Evolutionary conservation across 2,888 invertebrate species (phyloP).

Genomic region (Xanthia icteritia): DNA sequence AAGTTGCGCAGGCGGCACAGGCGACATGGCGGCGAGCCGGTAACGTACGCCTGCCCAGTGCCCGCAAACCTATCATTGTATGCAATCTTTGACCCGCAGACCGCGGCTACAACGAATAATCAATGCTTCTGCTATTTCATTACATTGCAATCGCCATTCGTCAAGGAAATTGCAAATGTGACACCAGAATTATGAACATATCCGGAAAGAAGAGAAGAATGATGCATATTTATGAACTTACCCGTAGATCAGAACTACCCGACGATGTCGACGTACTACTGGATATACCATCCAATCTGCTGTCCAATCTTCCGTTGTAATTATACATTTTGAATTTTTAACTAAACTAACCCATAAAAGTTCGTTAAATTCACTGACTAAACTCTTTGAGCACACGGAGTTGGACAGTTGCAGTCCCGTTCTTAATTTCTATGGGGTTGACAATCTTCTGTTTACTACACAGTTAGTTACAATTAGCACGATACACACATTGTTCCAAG

Average conservation of each 20-base stretch:
- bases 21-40: conserved; percentile 40
- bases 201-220: not conserved
- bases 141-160: conserved; percentile 22
- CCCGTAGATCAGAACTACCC: conserved; percentile 85
- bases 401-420: conserved; percentile 17
- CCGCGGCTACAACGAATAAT: conserved; percentile 61
- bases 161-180: conserved; percentile 26
- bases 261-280: conserved; percentile 85
- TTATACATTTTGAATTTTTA: conserved; percentile 69
- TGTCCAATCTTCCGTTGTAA: conserved; percentile 79
- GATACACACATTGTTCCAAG: conserved; percentile 71
- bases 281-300: conserved; percentile 74
- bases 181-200: not conserved
- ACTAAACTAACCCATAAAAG: conserved; percentile 20
- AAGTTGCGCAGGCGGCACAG: conserved; percentile 34
- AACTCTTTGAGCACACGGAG: conserved; percentile 18
- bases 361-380: conserved; percentile 43
- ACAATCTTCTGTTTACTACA: conserved; percentile 63
- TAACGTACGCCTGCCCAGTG: conserved; percentile 48
- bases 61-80: conserved; percentile 65
- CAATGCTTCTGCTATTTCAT: conserved; percentile 31
- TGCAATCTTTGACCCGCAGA: conserved; percentile 71
- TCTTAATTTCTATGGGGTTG: conserved; percentile 26
- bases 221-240: conserved; percentile 68
- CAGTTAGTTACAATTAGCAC: conserved; percentile 74